Evolutionary conservation across 1,140 invertebrate genomes (phyloP).

Genomic region (Tetragonula clypearis): DNA sequence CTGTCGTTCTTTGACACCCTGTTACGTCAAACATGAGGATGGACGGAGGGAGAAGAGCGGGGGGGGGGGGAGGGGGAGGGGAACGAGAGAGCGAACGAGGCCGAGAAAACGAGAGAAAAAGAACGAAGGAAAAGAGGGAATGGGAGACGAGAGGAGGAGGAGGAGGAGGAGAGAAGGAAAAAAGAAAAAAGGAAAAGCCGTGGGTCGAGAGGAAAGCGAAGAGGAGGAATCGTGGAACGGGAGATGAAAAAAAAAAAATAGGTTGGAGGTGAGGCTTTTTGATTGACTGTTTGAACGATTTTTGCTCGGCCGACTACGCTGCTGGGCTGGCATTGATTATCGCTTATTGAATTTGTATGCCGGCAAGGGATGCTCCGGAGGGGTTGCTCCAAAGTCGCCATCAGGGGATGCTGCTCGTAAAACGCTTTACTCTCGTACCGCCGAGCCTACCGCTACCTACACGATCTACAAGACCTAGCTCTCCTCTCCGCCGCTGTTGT

Average conservation of each 20-base stretch:
- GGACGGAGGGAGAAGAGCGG: neutral
- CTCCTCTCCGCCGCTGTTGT: neutral
- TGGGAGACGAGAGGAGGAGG: conserved; percentile 11
- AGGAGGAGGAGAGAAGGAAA: conserved; percentile 40
- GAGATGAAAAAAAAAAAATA: conserved; percentile 55
- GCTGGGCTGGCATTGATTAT: conserved; percentile 80
- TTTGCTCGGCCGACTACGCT: conserved; percentile 75
- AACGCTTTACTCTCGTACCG: conserved; percentile 49
- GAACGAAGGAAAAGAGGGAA: neutral
- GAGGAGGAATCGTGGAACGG: conserved; percentile 34
- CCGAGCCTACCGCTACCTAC: conserved; percentile 1
- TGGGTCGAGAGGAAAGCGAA: too few species aligned
- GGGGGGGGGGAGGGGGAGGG: neutral
- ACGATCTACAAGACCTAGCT: conserved; percentile 8
- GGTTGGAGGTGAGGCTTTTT: conserved; percentile 73
- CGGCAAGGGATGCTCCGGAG: conserved; percentile 59
- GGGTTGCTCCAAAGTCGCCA: conserved; percentile 66
- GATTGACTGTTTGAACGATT: conserved; percentile 82
- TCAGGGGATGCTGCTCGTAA: conserved; percentile 46
- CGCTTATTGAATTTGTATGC: conserved; percentile 79
- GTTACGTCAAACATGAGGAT: conserved; percentile 44
- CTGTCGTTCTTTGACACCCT: conserved; percentile 59
- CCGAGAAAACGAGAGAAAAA: neutral
- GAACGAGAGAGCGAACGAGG: conserved; percentile 26
- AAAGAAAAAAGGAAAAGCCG: conserved; percentile 36